Conservation (phyloP, 2,888 invertebrate species). For the Drosophila affinis region DNA sequence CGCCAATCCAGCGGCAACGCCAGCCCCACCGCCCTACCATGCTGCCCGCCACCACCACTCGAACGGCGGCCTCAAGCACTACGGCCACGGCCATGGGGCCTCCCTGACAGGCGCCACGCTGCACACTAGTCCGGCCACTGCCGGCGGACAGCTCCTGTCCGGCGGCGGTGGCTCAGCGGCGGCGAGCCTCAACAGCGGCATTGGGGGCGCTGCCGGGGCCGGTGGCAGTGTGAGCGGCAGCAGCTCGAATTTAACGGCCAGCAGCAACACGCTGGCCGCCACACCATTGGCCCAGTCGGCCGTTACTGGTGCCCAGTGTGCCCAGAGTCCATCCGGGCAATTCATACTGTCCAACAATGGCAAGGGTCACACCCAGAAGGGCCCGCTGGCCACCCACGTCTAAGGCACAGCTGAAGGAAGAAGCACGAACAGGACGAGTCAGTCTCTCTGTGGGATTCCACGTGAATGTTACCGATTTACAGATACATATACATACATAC, state of each 20-base stretch:
- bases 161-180: slow-evolving; percentile 27
- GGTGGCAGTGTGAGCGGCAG: slow-evolving; percentile 85
- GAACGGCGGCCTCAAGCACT: slow-evolving; percentile 76
- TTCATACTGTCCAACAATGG: slow-evolving; percentile 84
- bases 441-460: background rate
- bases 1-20: slow-evolving; percentile 91
- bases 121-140: slow-evolving; percentile 29
- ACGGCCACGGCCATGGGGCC: slow-evolving; percentile 41
- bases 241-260: slow-evolving; percentile 84
- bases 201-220: slow-evolving; percentile 10
- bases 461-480: background rate
- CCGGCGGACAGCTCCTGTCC: background rate
- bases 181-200: slow-evolving; percentile 23
- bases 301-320: slow-evolving; percentile 85
- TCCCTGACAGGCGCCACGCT: slow-evolving; percentile 22
- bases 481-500: slow-evolving; percentile 7
- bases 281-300: slow-evolving; percentile 71
- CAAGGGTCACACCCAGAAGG: slow-evolving; percentile 82
- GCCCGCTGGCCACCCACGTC: slow-evolving; percentile 87
- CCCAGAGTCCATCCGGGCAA: slow-evolving; percentile 85
- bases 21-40: slow-evolving; percentile 91
- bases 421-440: background rate
- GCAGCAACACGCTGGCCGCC: slow-evolving; percentile 82
- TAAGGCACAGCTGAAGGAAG: slow-evolving; percentile 71
- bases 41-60: slow-evolving; percentile 76